Evolutionary conservation across 2,888 invertebrate species (phyloP).

Genomic region (Ctena decussata): DNA sequence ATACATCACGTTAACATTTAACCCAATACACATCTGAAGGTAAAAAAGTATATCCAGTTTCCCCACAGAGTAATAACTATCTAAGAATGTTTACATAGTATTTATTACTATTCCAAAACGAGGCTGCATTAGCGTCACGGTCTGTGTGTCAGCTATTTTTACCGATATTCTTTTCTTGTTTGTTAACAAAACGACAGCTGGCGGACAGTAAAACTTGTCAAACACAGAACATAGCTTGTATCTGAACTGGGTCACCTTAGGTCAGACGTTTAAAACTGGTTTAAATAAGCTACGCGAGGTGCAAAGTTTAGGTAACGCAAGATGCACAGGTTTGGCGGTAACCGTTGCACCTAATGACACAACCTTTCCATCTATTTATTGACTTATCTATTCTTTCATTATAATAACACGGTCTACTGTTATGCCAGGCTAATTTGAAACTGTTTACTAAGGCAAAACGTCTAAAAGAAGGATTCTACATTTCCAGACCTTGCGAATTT

Average conservation of each 20-base stretch:
- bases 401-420: too few relatives aligned
- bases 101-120: background rate
- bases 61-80: background rate
- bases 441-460: too few relatives aligned
- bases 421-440: too few relatives aligned
- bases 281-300: too few relatives aligned
- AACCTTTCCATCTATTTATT: too few relatives aligned
- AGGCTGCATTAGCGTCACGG: background rate
- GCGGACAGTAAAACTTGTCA: background rate
- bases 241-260: background rate
- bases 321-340: too few relatives aligned
- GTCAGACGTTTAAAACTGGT: background rate
- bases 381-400: too few relatives aligned
- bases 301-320: too few relatives aligned
- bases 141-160: background rate
- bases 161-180: background rate
- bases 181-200: background rate
- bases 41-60: background rate
- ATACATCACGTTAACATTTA: background rate
- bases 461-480: too few relatives aligned
- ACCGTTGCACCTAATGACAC: too few relatives aligned
- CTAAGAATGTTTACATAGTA: background rate
- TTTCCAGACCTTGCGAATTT: too few relatives aligned
- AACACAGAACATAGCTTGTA: background rate
- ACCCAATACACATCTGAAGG: conserved; percentile 3